Evolutionary conservation across 2,888 invertebrate genomes (phyloP), one percentile per base, ranked within the genome.

Genomic region (Diarsia dahlii): DNA sequence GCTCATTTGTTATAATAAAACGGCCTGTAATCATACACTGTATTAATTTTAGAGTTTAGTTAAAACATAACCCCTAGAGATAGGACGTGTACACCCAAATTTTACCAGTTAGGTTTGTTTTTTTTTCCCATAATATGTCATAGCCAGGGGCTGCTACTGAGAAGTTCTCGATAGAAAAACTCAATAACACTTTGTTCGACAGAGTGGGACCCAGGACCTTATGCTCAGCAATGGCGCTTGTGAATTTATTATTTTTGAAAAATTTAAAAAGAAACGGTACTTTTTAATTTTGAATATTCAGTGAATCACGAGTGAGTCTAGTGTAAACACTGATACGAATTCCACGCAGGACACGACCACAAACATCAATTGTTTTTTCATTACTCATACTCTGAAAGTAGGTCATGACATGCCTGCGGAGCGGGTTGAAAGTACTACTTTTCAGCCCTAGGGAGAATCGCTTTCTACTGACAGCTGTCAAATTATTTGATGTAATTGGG

Each of bases 1-100:
- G 62, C 71, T 23, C 64, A 68, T 76, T 83, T 63, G 48, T 64
- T 60, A 12, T 68, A 50, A 63, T 52, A 62, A 76, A 77, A 56
- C 1, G 60, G 28, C 56, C 46, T 58, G 80, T 68, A 46, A 68
- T 67, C 56, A 71, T 46, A 69, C 13, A 52, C 18, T 58, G 52
- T 63, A 39, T 50, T 78, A 48, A 66, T 78, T 73, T 65, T 48
- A 28, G 28, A 60, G 56, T 50, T 54, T 10, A n/a, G 52, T 3
- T 34, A 52, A 74, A 77, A 60, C 10, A n/a, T n/a, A n/a, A n/a
- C n/a, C n/a, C n/a, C n/a, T n/a, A n/a, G n/a, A n/a, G n/a, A n/a
- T n/a, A 23, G 23, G 5, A 8, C n/a, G n/a, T n/a, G n/a, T n/a
- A n/a, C 8, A 28, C 58, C 6, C 18, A 18, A 20, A 52, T 3